Conservation (phyloP, 2,113 vertebrate species). For the Casuarius casuarius region DNA sequence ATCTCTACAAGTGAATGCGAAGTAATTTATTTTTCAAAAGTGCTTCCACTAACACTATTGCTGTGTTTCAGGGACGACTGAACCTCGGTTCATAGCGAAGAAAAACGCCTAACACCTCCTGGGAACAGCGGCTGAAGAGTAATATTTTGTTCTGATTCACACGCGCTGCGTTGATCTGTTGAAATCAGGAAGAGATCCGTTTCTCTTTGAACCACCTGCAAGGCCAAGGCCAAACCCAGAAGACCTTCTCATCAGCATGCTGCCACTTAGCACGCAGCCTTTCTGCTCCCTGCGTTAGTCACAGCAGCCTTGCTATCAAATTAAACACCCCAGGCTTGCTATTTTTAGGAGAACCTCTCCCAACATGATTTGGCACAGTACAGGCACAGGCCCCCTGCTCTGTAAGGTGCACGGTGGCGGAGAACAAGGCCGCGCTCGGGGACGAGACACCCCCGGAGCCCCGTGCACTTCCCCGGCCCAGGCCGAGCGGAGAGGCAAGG, state of each 20-base stretch:
- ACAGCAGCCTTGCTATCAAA: conserved; percentile 29
- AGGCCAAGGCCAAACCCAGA: conserved; percentile 31
- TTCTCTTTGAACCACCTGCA: conserved; percentile 1
- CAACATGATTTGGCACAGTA: not conserved
- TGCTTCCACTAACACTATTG: not conserved
- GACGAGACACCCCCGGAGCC: not conserved
- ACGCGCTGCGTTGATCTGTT: not conserved
- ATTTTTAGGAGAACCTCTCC: conserved; percentile 55
- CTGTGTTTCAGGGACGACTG: not conserved
- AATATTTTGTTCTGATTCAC: not conserved
- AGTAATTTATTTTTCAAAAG: not conserved
- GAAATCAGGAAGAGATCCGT: not conserved
- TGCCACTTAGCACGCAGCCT: conserved; percentile 26
- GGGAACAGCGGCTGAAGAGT: not conserved
- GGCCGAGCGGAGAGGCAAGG: too few relatives aligned
- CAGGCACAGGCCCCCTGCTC: not conserved
- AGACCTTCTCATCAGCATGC: not conserved
- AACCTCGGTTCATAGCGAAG: not conserved
- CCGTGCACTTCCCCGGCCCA: not conserved
- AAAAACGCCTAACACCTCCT: not conserved
- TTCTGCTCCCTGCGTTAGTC: conserved; percentile 26
- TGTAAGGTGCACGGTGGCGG: not conserved
- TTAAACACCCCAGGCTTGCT: conserved; percentile 30
- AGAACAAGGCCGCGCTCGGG: not conserved
- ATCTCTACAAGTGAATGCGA: not conserved